Evolutionary conservation across 2,113 vertebrate genomes (phyloP).

Genomic region (Motacilla alba): DNA sequence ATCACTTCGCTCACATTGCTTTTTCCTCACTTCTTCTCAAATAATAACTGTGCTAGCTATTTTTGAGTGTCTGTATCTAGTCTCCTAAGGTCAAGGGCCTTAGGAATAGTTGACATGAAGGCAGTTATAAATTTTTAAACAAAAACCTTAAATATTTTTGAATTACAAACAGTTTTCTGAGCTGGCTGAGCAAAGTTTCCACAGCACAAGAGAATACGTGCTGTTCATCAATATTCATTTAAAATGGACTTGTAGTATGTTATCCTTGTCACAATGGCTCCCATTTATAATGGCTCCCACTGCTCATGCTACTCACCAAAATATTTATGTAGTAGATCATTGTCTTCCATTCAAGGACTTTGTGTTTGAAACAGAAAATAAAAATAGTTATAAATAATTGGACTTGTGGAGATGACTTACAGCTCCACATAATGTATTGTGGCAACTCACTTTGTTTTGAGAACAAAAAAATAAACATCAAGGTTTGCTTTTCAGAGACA

Average conservation of each 20-base stretch:
- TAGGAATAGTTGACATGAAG: not conserved
- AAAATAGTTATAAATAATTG: constrained; percentile 20
- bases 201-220: not conserved
- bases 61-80: not conserved
- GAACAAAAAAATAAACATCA: not conserved
- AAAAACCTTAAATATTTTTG: not conserved
- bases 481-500: constrained; percentile 2
- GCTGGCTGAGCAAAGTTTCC: not conserved
- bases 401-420: not conserved
- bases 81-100: not conserved
- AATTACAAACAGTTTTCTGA: not conserved
- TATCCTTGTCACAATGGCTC: constrained; percentile 3
- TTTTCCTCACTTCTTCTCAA: not conserved
- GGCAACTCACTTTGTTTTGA: not conserved
- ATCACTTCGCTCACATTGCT: not conserved
- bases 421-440: not conserved
- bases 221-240: constrained; percentile 3
- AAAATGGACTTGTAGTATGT: constrained; percentile 20
- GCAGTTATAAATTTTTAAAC: not conserved
- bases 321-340: constrained; percentile 24
- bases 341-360: constrained; percentile 38
- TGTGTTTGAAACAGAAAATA: not conserved
- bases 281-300: not conserved
- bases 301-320: not conserved
- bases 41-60: not conserved